Evolutionary conservation across 2,888 invertebrate species (phyloP).

Genomic region (Drosophila mimetica): DNA sequence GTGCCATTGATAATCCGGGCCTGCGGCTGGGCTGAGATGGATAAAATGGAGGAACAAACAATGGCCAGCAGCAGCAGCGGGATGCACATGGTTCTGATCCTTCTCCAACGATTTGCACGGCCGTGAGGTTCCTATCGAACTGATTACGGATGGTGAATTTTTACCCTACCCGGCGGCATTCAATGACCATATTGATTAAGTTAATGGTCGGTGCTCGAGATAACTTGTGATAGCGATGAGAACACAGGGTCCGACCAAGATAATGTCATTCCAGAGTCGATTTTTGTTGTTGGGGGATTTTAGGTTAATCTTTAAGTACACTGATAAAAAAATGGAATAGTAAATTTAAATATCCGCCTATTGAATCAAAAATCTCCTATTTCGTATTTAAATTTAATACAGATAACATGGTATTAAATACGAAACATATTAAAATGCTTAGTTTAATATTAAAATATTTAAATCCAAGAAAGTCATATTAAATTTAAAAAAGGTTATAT

Average conservation of each 20-base stretch:
- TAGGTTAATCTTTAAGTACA: slow-evolving; percentile 12
- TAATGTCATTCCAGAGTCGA: slow-evolving; percentile 16
- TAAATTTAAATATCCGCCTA: too few relatives aligned
- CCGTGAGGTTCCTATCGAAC: slow-evolving; percentile 45
- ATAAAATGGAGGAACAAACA: not conserved
- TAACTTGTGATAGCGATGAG: slow-evolving; percentile 46
- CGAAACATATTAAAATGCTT: too few relatives aligned
- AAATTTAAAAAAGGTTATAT: too few relatives aligned
- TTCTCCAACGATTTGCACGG: slow-evolving; percentile 20
- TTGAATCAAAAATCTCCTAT: too few relatives aligned
- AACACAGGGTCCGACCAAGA: slow-evolving; percentile 22
- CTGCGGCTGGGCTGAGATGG: slow-evolving; percentile 20
- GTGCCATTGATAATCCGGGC: slow-evolving; percentile 73
- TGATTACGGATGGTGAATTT: slow-evolving; percentile 49
- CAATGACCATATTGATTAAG: slow-evolving; percentile 50
- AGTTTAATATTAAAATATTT: too few relatives aligned
- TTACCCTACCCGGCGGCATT: slow-evolving; percentile 13
- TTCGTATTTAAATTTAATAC: too few relatives aligned
- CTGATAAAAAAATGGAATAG: too few relatives aligned
- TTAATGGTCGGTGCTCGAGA: slow-evolving; percentile 57
- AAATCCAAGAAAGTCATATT: too few relatives aligned
- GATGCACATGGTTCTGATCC: slow-evolving; percentile 34
- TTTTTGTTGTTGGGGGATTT: not conserved
- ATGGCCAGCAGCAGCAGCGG: slow-evolving; percentile 41
- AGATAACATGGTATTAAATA: too few relatives aligned